Evolutionary conservation across 2,888 invertebrate genomes (phyloP).

Genomic region (Papilio gigon): DNA sequence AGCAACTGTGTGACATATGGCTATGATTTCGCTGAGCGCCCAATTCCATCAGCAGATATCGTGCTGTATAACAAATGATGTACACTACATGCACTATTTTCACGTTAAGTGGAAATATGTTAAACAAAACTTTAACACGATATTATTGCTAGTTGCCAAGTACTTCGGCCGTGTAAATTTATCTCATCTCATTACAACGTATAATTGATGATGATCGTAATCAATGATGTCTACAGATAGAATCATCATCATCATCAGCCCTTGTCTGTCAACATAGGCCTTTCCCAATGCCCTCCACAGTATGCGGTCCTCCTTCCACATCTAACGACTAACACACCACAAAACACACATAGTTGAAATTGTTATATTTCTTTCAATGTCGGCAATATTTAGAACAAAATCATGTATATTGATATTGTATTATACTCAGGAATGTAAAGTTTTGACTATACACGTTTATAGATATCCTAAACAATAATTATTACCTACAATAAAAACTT

Average conservation of each 20-base stretch:
- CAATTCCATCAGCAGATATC: constrained; percentile 71
- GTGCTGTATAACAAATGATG: constrained; percentile 50
- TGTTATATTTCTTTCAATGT: not conserved
- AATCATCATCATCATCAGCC: no score
- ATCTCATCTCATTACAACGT: no score
- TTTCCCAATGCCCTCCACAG: no score
- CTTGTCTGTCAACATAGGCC: no score
- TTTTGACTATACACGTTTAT: constrained; percentile 33
- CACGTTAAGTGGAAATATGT: not conserved
- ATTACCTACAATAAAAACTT: constrained; percentile 45
- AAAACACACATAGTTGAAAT: no score
- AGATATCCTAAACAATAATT: constrained; percentile 46
- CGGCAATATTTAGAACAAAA: not conserved
- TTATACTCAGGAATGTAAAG: no score
- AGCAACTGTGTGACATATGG: constrained; percentile 66
- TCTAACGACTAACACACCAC: no score
- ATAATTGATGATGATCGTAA: no score
- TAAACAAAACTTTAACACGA: not conserved
- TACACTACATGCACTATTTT: constrained; percentile 21
- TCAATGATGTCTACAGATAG: no score
- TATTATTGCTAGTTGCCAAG: not conserved
- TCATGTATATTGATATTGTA: no score
- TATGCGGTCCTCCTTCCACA: no score
- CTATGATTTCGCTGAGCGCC: constrained; percentile 67
- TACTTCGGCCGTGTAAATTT: not conserved